Evolutionary conservation across 2,797 vertebrate species (phyloP).

Genomic region (Eulemur coronatus): DNA sequence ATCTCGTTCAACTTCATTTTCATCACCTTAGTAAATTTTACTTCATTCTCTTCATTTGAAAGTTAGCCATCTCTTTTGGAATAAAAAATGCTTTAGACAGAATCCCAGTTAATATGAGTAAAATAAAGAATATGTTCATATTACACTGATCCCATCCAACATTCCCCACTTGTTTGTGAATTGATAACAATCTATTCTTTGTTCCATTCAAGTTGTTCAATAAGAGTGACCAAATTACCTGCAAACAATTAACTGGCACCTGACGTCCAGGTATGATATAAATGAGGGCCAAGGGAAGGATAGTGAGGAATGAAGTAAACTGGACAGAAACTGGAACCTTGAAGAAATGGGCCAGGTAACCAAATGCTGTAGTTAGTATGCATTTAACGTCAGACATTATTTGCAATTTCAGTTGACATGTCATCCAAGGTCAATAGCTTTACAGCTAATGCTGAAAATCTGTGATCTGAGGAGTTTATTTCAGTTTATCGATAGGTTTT

Average conservation of each 20-base stretch:
- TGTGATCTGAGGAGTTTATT: background rate
- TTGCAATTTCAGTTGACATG: conserved; percentile 19
- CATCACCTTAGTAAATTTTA: background rate
- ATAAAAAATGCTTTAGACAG: background rate
- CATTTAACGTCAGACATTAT: background rate
- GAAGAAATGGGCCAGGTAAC: background rate
- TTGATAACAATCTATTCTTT: background rate
- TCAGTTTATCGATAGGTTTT: conserved; percentile 10
- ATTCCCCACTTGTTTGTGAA: background rate
- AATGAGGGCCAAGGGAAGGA: background rate
- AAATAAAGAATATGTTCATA: background rate
- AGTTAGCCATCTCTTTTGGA: background rate
- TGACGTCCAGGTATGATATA: background rate
- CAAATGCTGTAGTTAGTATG: background rate
- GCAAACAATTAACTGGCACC: background rate
- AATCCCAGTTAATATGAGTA: background rate
- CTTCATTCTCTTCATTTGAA: conserved; percentile 11
- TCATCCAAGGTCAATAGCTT: background rate
- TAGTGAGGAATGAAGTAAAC: background rate
- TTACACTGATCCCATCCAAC: background rate
- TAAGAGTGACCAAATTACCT: background rate
- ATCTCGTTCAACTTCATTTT: background rate
- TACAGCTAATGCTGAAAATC: conserved; percentile 34
- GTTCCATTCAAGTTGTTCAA: background rate
- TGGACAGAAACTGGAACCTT: background rate